Evolutionary conservation across 2,797 vertebrate genomes (phyloP), one percentile per base, ranked within the genome.

Genomic region (Chrosomus eos): DNA sequence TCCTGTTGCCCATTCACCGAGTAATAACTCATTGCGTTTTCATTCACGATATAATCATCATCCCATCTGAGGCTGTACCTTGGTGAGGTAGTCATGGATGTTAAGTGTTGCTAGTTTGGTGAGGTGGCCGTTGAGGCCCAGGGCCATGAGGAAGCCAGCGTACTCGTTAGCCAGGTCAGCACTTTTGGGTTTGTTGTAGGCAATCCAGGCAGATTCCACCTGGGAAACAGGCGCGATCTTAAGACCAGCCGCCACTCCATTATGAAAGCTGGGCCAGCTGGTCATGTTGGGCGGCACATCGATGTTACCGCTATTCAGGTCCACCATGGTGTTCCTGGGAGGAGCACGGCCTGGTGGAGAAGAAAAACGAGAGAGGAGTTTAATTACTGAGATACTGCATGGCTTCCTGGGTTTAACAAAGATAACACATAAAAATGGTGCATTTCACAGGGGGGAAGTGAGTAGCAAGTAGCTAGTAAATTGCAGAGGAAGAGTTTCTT

Each of bases 251-350:
- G 98, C 97, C 10, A 99, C 98, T 0, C 98, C 98, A 0, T 99
- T 99, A 87, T 99, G 98, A 88, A 99, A 99, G 91, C 97, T 99
- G 67, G 98, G 96, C 98, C 98, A 99, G 91, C 96, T 96, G 16
- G 97, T 97, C 98, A 99, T 99, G 92, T 99, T 99, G 55, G 98
- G 97, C 11, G 98, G 98, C 21, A 99, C 97, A 0, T 99, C 98
- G 0, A 99, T 99, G 90, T 99, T 99, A 3, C 98, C 98, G 0
- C 97, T 99, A 92, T 97, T 99, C 80, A 99, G 95, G 85, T 99
- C 98, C 67, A 99, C 98, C 5, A 96, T 97, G 2, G 97, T 97
- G 83, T 98, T 99, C 82, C 97, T 95, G 0, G 98, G 98, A 77
- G 97, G 97, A n/a, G 98, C 97, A 0, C 98, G 96, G 33, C 98